A percentile compares a stretch with the other conserved stretches of the same genome.
These are phyloP conservation scores for Lophotriccus pileatus DNA, from an alignment of 2,797 vertebrate species.

Conservation along the genomic window DNA sequence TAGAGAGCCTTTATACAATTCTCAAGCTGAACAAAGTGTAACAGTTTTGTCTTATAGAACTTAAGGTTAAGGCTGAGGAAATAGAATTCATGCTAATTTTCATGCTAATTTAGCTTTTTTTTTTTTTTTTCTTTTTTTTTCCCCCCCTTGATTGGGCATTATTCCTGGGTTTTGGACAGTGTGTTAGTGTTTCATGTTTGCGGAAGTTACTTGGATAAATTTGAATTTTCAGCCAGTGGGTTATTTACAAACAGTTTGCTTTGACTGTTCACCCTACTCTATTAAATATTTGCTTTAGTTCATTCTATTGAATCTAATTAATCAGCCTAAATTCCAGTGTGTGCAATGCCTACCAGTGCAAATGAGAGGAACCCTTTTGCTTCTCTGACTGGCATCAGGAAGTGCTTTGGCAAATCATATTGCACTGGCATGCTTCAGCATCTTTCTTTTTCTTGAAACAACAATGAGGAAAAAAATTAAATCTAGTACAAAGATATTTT, in stretches of 20 bases:
- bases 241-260: constrained; percentile 4
- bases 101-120: not conserved
- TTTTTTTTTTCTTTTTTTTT: not conserved
- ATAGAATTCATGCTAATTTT: not conserved
- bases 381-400: not conserved
- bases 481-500: not conserved
- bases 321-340: not conserved
- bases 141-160: not conserved
- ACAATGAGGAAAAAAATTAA: not conserved
- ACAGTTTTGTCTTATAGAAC: not conserved
- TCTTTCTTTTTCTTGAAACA: not conserved
- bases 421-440: not conserved
- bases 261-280: not conserved
- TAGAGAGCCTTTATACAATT: not conserved
- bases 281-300: not conserved
- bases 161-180: not conserved
- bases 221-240: not conserved
- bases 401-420: not conserved
- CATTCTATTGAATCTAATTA: not conserved
- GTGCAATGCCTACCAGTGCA: not conserved
- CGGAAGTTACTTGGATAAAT: not conserved
- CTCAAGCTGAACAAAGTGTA: not conserved
- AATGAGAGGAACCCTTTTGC: not conserved
- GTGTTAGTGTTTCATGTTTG: not conserved
- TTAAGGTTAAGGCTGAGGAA: not conserved